A percentile compares a stretch with the other conserved stretches of the same genome.
phyloP scores from a whole-genome alignment of 2,797 vertebrate species.

The Sorex maritimensis region DNA sequence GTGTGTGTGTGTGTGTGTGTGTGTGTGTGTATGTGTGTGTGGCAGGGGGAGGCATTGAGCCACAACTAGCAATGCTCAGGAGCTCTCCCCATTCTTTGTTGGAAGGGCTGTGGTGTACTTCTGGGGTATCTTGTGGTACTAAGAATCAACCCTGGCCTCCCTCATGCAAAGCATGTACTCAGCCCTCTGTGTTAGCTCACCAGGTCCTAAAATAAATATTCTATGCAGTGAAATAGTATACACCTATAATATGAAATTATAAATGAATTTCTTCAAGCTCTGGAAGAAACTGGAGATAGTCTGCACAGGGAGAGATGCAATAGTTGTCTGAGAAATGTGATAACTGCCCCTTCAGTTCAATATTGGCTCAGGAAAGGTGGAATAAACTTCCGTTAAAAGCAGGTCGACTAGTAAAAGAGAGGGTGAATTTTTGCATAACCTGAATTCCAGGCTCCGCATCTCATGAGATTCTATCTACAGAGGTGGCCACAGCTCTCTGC shows the following conservation, averaged over 20 bases:
- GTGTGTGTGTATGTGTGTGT: too few relatives aligned
- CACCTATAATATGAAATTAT: neutral
- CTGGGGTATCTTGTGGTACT: too few relatives aligned
- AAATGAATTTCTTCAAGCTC: conserved; percentile 24
- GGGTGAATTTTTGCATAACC: neutral
- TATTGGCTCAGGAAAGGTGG: neutral
- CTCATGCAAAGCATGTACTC: too few relatives aligned
- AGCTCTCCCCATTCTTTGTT: too few relatives aligned
- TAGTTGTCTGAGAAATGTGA: neutral
- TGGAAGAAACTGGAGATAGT: neutral
- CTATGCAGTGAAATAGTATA: neutral
- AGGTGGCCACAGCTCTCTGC: neutral
- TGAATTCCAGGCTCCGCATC: neutral
- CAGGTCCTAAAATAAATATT: too few relatives aligned
- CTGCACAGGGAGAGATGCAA: neutral
- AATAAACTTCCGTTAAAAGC: neutral
- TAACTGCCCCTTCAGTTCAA: conserved; percentile 26
- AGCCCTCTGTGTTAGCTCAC: too few relatives aligned
- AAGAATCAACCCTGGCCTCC: too few relatives aligned
- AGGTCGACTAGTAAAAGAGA: neutral
- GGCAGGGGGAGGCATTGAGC: too few relatives aligned
- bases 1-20: too few relatives aligned
- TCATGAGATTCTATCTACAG: neutral
- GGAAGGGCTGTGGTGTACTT: too few relatives aligned
- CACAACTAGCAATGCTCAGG: too few relatives aligned